A percentile compares a stretch with the other conserved stretches of the same genome.
phyloP scores from a whole-genome alignment of 2,797 vertebrate species.

The Takifugu rubripes region DNA sequence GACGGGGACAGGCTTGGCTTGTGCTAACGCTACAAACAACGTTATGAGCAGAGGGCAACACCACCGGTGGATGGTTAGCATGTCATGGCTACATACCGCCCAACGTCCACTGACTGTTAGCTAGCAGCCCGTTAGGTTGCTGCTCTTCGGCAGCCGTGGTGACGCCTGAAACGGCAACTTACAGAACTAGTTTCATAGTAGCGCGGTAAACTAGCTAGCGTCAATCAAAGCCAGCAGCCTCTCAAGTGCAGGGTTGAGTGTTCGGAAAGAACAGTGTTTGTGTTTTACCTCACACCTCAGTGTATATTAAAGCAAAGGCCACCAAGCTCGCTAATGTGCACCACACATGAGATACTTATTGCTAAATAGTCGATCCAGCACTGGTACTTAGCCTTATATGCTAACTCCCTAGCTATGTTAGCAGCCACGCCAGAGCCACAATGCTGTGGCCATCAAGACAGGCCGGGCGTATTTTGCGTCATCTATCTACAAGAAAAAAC shows the following conservation, averaged over 20 bases:
- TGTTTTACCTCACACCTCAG: neutral
- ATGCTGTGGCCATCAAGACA: conserved; percentile 39
- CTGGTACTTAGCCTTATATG: conserved; percentile 41
- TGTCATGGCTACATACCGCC: conserved; percentile 47
- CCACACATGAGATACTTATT: conserved; percentile 11
- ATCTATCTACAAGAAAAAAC: neutral
- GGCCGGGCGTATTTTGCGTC: conserved; percentile 22
- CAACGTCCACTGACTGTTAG: conserved; percentile 45
- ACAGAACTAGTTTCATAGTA: conserved; percentile 26
- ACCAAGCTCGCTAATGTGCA: conserved; percentile 14
- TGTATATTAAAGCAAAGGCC: conserved; percentile 15
- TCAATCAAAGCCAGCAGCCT: neutral
- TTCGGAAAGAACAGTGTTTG: conserved; percentile 3
- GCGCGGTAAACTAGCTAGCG: conserved; percentile 7
- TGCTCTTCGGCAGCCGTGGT: conserved; percentile 12
- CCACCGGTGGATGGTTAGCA: conserved; percentile 40
- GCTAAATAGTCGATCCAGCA: conserved; percentile 15
- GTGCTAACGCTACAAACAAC: conserved; percentile 15
- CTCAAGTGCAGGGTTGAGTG: neutral
- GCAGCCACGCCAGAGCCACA: conserved; percentile 45
- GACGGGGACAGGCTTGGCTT: neutral
- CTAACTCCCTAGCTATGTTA: conserved; percentile 53
- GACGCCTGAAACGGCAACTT: conserved; percentile 1
- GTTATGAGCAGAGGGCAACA: conserved; percentile 27
- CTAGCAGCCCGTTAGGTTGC: conserved; percentile 30